These are phyloP conservation scores for Marmota flaviventris DNA, from an alignment of 2,113 vertebrate species.

Conservation along the genomic window DNA sequence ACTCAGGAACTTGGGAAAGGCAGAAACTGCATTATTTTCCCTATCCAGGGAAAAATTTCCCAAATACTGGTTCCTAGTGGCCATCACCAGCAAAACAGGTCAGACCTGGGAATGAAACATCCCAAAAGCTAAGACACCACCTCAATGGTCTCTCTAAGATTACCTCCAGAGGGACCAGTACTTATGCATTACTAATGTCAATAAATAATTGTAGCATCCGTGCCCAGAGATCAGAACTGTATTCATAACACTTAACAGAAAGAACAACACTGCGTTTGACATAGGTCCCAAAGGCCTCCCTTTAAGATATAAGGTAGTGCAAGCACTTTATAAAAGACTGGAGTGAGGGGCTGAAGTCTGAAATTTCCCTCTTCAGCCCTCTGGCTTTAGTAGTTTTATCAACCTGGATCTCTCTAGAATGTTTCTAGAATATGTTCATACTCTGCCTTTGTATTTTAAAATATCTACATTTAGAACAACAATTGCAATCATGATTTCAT, in stretches of 20 bases:
- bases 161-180: background rate
- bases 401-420: background rate
- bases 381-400: background rate
- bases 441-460: background rate
- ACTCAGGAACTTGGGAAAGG: background rate
- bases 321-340: background rate
- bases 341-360: background rate
- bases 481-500: background rate
- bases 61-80: background rate
- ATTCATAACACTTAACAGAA: background rate
- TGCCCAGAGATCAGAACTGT: background rate
- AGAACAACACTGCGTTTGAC: background rate
- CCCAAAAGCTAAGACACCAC: background rate
- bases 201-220: rapidly evolving
- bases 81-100: background rate
- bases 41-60: rapidly evolving
- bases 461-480: background rate
- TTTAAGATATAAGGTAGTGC: background rate
- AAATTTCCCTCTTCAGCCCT: background rate
- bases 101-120: background rate
- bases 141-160: background rate
- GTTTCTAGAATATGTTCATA: background rate
- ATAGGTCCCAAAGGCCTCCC: background rate
- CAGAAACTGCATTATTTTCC: rapidly evolving
- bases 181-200: no score